phyloP scores from a whole-genome alignment of 1,140 invertebrate species.

The Amyelois transitella region DNA sequence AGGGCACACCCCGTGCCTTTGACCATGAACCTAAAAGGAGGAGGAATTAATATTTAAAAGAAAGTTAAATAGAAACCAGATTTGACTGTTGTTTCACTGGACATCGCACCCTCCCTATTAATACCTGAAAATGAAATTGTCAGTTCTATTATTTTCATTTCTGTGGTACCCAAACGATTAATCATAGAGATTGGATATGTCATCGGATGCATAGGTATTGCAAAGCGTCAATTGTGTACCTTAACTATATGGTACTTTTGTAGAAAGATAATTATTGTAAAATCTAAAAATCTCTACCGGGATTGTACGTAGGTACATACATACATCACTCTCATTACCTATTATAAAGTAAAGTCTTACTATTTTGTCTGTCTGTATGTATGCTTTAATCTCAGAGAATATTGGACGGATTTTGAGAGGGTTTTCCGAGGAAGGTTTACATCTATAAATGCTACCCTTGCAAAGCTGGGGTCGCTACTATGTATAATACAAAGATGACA shows the following conservation, averaged over 20 bases:
- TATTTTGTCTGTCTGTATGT: too few relatives aligned
- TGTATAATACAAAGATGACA: too few relatives aligned
- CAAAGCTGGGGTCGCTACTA: too few relatives aligned
- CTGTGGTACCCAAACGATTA: neutral
- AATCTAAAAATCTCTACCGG: too few relatives aligned
- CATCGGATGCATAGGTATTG: neutral
- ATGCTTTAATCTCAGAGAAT: too few relatives aligned
- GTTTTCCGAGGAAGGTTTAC: too few relatives aligned
- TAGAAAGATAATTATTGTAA: neutral
- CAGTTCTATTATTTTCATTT: neutral
- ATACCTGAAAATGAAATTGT: too few relatives aligned
- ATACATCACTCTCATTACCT: neutral
- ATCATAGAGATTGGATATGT: constrained; percentile 2
- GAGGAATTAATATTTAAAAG: neutral
- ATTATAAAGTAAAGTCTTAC: too few relatives aligned
- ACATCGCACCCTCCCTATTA: too few relatives aligned
- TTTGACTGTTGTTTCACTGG: neutral
- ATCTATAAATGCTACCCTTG: too few relatives aligned
- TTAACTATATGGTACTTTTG: neutral
- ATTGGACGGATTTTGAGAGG: too few relatives aligned
- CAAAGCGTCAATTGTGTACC: neutral
- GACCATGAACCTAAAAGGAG: neutral
- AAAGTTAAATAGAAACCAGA: neutral
- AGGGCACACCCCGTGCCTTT: neutral
- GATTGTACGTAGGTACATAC: too few relatives aligned